Evolutionary conservation across 2,797 vertebrate species (phyloP), one percentile per base, ranked within the genome.

Genomic region (Trematomus bernacchii): DNA sequence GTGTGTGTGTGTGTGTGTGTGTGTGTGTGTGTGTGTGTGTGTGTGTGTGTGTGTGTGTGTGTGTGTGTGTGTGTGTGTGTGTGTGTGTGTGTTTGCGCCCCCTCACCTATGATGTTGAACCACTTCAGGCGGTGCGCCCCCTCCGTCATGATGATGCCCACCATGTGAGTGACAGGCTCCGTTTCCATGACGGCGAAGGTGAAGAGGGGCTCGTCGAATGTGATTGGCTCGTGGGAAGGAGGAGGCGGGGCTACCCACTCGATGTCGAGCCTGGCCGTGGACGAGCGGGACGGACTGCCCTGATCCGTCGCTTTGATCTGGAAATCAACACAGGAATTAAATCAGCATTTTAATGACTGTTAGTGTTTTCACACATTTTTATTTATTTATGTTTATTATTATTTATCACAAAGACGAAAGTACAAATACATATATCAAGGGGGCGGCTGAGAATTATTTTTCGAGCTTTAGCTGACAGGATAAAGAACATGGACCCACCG

Each of bases 151-250:
- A 99, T 95, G 88, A 99, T 95, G 48, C 98, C 98, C 92, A 98
- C 97, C 97, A 99, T 97, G 77, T 98, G 96, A 82, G 96, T 97
- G 85, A 99, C 96, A 0, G 96, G 96, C 54, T 99, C 98, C 0
- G 96, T 98, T 88, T 99, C 98, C 97, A 99, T 98, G 87, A 98
- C 96, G 0, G 97, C 96, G 0, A 98, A 98, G 87, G 95, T 96
- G 73, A n/a, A n/a, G n/a, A 96, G 95, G 2, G 95, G 93, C 14
- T 99, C 98, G 0, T 98, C 97, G 0, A 99, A 99, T 6, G 93
- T 91, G 73, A 98, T 92, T 0, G 93, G 93, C 19, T 97, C 95
- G 0, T 93, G 76, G 23, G 94, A 95, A 2, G 95, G 92, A 7
- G 90, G 61, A 0, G 96, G 97, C 58, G 48, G 90, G 10, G 93